phyloP scores from a whole-genome alignment of 1,140 invertebrate genomes.

The Watersipora subatra region DNA sequence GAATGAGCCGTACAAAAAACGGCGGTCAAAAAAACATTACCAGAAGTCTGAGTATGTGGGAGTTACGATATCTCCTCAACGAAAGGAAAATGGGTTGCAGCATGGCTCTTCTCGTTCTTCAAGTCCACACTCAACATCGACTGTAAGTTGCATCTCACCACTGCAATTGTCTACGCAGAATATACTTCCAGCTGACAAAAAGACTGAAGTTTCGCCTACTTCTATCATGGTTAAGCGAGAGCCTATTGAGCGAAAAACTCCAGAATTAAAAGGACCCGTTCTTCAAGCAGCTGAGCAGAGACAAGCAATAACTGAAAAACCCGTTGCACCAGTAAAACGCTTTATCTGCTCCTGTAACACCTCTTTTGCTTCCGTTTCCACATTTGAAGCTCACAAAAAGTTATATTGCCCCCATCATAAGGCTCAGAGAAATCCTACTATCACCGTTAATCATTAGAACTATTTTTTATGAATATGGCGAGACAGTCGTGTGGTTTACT shows the following conservation, averaged over 20 bases:
- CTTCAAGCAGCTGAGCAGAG: not conserved
- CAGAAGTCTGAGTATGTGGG: conserved; percentile 9
- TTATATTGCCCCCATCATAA: not conserved
- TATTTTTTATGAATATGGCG: too few species aligned
- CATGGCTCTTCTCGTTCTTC: not conserved
- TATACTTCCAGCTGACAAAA: not conserved
- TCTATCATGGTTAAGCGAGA: not conserved
- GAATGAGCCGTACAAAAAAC: conserved; percentile 38
- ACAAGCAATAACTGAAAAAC: not conserved
- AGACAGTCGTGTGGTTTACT: too few species aligned
- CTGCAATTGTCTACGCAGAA: not conserved
- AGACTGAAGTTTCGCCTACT: not conserved
- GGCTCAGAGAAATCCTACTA: not conserved
- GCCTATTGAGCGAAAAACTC: too few species aligned
- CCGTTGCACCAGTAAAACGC: not conserved
- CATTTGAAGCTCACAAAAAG: not conserved
- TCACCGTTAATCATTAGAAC: not conserved
- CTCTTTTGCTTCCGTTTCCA: not conserved
- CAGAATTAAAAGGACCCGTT: too few species aligned
- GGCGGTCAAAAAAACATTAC: conserved; percentile 22
- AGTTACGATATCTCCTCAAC: not conserved
- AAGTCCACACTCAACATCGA: not conserved
- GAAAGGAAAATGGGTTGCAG: not conserved
- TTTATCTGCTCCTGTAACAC: not conserved
- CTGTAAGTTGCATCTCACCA: not conserved